Conservation (phyloP, 2,797 vertebrate genomes). For the Falco columbarius region DNA sequence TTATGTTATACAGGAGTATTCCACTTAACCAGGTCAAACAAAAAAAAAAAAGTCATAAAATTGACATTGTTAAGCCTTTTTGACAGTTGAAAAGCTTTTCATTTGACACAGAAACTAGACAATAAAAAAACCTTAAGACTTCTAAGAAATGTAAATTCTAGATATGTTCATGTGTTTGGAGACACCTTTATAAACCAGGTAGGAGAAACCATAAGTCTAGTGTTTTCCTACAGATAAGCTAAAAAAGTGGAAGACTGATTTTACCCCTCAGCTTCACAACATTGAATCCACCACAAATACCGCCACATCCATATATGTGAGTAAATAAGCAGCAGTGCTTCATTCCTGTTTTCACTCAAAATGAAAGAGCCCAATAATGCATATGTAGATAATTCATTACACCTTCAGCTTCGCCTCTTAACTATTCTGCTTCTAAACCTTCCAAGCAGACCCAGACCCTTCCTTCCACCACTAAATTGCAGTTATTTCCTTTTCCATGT, state of each 20-base stretch:
- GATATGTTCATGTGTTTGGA: not conserved
- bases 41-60: not conserved
- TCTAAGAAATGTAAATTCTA: not conserved
- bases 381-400: not conserved
- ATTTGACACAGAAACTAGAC: not conserved
- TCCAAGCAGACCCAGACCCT: not conserved
- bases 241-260: not conserved
- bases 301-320: not conserved
- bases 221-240: not conserved
- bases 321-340: not conserved
- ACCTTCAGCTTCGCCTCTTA: not conserved
- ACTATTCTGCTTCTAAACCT: not conserved
- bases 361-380: not conserved
- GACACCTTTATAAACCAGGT: not conserved
- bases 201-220: not conserved
- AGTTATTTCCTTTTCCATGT: not conserved
- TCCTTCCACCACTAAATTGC: not conserved
- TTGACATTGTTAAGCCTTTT: not conserved
- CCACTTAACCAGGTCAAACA: not conserved
- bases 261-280: not conserved
- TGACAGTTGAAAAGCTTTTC: not conserved
- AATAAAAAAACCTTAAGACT: not conserved
- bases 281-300: not conserved
- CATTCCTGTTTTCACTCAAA: not conserved
- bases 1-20: not conserved